Evolutionary conservation across 1,140 invertebrate species (phyloP).

Genomic region (Galendromus occidentalis): DNA sequence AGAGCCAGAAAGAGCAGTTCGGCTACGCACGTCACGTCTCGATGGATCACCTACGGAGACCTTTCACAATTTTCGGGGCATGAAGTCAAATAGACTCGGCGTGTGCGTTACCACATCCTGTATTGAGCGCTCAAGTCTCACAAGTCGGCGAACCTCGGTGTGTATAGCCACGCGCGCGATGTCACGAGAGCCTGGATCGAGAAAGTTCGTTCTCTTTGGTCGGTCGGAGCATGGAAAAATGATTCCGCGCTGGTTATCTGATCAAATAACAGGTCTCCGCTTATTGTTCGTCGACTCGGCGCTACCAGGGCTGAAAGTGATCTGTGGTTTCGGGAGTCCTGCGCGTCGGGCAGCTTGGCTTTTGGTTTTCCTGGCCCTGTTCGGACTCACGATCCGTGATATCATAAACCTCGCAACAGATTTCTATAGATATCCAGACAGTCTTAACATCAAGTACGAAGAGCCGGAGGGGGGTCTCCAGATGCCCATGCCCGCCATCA

Average conservation of each 20-base stretch:
- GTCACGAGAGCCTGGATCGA: too few relatives aligned
- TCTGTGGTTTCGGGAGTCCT: constrained; percentile 7
- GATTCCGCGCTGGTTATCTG: neutral
- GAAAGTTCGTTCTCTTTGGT: too few relatives aligned
- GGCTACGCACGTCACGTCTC: too few relatives aligned
- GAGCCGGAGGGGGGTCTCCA: neutral
- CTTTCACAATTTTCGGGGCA: too few relatives aligned
- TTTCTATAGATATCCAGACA: neutral
- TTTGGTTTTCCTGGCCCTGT: neutral
- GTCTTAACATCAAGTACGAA: neutral
- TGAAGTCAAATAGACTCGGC: too few relatives aligned
- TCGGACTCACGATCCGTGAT: neutral
- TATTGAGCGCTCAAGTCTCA: too few relatives aligned
- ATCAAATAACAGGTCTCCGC: neutral
- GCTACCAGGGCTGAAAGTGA: neutral
- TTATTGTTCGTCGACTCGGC: neutral
- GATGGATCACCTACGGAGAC: too few relatives aligned
- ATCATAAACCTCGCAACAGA: neutral
- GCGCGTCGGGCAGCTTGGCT: neutral
- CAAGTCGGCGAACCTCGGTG: too few relatives aligned
- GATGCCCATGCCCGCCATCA: neutral
- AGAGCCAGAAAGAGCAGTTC: too few relatives aligned
- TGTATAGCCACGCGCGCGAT: too few relatives aligned
- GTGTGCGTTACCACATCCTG: too few relatives aligned
- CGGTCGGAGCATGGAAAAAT: neutral